phyloP scores from a whole-genome alignment of 2,888 invertebrate species.

The Corythucha ciliata region DNA sequence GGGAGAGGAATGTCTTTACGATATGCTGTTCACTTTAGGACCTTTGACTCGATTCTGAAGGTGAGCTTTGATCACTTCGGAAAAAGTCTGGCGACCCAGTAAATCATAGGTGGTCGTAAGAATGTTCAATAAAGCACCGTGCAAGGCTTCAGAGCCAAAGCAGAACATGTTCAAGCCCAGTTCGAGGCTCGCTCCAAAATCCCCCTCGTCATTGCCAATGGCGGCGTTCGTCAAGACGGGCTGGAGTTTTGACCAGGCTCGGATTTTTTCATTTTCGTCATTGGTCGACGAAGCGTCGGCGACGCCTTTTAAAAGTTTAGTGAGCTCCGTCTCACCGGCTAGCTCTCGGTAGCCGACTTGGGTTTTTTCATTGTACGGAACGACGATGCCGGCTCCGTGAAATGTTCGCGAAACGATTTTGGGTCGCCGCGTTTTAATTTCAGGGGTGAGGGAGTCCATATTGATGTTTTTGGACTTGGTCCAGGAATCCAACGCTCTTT shows the following conservation, averaged over 20 bases:
- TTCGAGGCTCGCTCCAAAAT: conserved; percentile 88
- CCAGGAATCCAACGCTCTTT: conserved; percentile 53
- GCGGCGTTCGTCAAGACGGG: conserved; percentile 72
- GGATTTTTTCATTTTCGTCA: conserved; percentile 50
- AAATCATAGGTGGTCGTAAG: conserved; percentile 67
- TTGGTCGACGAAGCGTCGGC: conserved; percentile 41
- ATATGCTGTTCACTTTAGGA: conserved; percentile 14
- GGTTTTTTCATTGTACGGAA: conserved; percentile 70
- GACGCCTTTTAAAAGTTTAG: conserved; percentile 58
- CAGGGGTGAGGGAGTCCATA: conserved; percentile 49
- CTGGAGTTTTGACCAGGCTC: conserved; percentile 59
- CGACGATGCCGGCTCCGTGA: conserved; percentile 74
- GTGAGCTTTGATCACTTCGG: conserved; percentile 65
- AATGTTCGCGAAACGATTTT: conserved; percentile 48
- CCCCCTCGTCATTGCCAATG: conserved; percentile 89
- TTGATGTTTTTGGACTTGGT: conserved; percentile 52
- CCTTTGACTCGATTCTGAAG: conserved; percentile 56
- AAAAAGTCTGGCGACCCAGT: conserved; percentile 60
- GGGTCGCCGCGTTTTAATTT: conserved; percentile 51
- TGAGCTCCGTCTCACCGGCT: conserved; percentile 36
- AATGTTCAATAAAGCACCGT: conserved; percentile 54
- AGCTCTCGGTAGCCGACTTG: conserved; percentile 70
- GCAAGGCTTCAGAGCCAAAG: conserved; percentile 59
- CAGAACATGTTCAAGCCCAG: conserved; percentile 77
- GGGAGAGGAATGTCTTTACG: no score